Base-by-base conservation (phyloP, 1,140 invertebrate species). In the Drosophila aff. region DNA sequence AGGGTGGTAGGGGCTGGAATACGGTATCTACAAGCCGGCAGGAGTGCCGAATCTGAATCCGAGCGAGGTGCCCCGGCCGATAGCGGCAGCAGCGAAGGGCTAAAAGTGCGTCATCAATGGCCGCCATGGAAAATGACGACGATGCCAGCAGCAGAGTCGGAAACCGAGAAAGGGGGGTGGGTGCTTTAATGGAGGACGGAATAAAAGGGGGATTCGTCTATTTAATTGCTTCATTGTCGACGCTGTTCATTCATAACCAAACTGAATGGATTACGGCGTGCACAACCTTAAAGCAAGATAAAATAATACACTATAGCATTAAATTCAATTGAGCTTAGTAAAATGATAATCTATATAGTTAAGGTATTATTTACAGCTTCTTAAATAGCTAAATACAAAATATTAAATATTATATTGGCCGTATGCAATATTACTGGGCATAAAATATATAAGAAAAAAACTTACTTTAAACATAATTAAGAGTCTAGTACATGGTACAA, bases 31-130 rank as follows among this genome's bases (percentile, higher is more conserved):
- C 61, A 71, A 61, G 46, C 64, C 52, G 53, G 61, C 23, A 40
- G 18, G 43, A 55, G 50, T 38, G 63, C 44, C 64, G 64, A 52
- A 68, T 73, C 71, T 28, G 46, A 61, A 72, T 52, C 59, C 71
- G 69, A 73, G 52, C 46, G 64, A 66, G 67, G 57, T 69, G 76
- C 61, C 50, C 62, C 73, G 47, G 60, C 65, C 82, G 82, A 86
- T 91, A 91, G 76, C 31, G 33, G 52, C 36, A 57, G 53, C 86
- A 82, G 58, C 71, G 87, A 91, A 91, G 87, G 87, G 87, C 87
- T 91, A 91, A 91, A 91, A 91, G 87, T 91, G 87, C 87, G 87
- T 91, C 87, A 91, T 91, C 87, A 91, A 91, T 91, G 87, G 77
- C 87, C 87, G 87, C 87, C 87, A 82, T 81, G 79, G 76, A 79